Evolutionary conservation across 2,113 vertebrate genomes (phyloP), one percentile per base, ranked within the genome.

Genomic region (Hydropotes inermis): DNA sequence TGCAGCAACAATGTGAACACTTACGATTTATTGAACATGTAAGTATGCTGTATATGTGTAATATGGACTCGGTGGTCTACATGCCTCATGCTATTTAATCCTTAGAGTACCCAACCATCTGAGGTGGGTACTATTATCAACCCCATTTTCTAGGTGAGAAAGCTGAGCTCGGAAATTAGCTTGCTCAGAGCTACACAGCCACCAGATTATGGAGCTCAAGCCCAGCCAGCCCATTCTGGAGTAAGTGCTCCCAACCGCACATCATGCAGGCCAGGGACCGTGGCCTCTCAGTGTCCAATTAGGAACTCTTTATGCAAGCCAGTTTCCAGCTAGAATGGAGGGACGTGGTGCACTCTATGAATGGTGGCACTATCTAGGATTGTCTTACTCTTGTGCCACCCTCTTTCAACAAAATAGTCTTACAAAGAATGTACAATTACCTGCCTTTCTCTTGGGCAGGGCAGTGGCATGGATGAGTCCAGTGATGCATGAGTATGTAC

Each of bases 271-370:
- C 87, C 33, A 23, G 67, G 83, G 82, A 57, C 50, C 67, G 28
- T 2, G 0, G 15, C 39, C 14, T 43, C 21, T 52, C 5, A 0
- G 6, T 7, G 52, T 74, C 50, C 47, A 10, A 0, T 50, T 33
- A 92, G 27, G 81, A 86, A 50, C 33, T 14, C 47, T 89, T 33
- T 11, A 4, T 17, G 3, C 25, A 47, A 14, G 14, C 92, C 19
- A 21, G 10, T 90, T 84, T 82, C 54, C 33, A 14, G 11, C 36
- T 45, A 50, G 82, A 88, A 39, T 21, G 17, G 47, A 78, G 11
- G 64, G 19, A 25, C 25, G 0, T 3, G 30, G 54, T 16, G 8
- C 28, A 1, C 60, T 10, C 4, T 36, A 33, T 87, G 28, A 79
- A 67, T 30, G 17, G 27, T 2, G 9, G 23, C 64, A 47, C 3